Evolutionary conservation across 1,140 invertebrate species (phyloP).

Genomic region (Leptopilina clavipes): DNA sequence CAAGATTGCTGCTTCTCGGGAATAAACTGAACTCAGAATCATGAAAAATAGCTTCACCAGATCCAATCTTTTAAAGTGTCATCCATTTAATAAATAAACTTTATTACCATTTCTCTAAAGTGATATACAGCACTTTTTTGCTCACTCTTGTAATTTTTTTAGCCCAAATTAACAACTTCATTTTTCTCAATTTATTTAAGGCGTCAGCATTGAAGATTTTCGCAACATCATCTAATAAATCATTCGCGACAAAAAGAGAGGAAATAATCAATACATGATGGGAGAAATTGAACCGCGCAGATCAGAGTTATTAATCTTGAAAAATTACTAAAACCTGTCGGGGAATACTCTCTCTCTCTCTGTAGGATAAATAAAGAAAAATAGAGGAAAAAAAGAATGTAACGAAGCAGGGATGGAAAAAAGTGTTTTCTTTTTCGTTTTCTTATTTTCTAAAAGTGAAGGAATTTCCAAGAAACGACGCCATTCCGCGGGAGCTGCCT

Average conservation of each 20-base stretch:
- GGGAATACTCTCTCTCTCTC: background rate
- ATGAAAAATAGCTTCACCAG: too few species aligned
- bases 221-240: background rate
- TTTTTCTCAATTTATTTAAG: background rate
- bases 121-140: too few species aligned
- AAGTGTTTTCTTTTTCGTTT: conserved; percentile 23
- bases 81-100: too few species aligned
- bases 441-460: background rate
- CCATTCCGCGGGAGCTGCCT: conserved; percentile 40
- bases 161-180: background rate
- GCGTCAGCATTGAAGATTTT: too few species aligned
- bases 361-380: conserved; percentile 39
- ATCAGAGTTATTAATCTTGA: conserved; percentile 58
- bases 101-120: too few species aligned
- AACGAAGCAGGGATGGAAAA: background rate
- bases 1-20: too few species aligned
- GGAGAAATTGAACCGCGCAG: conserved; percentile 42
- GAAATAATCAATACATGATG: conserved; percentile 7
- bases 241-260: background rate
- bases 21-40: too few species aligned
- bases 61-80: too few species aligned
- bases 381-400: conserved; percentile 38
- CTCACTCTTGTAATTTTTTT: background rate
- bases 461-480: conserved; percentile 40
- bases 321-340: conserved; percentile 48